Evolutionary conservation across 2,113 vertebrate species (phyloP).

Genomic region (Lepisosteus osseus): DNA sequence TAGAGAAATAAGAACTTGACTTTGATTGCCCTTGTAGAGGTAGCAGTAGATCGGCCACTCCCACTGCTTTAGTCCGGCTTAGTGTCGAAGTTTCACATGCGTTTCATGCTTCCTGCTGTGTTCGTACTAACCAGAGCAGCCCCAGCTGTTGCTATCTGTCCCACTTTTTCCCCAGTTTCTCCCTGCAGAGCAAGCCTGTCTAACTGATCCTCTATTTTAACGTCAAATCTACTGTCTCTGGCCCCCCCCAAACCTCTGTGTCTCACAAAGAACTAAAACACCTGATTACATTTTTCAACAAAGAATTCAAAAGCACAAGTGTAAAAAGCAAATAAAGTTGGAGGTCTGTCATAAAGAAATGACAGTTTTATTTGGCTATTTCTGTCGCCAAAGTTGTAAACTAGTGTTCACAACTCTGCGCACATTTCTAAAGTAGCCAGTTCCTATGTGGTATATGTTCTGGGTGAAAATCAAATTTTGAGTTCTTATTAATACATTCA

Average conservation of each 20-base stretch:
- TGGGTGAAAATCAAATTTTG: too few relatives aligned
- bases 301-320: conserved; percentile 33
- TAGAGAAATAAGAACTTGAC: background rate
- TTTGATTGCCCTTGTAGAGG: background rate
- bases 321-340: background rate
- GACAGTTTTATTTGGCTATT: too few relatives aligned
- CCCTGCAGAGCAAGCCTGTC: conserved; percentile 5
- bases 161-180: conserved; percentile 1
- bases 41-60: conserved; percentile 6
- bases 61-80: conserved; percentile 36
- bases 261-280: background rate
- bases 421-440: too few relatives aligned
- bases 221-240: background rate
- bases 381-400: too few relatives aligned
- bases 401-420: too few relatives aligned
- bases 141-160: conserved; percentile 42
- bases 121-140: conserved; percentile 63
- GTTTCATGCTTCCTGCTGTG: conserved; percentile 76
- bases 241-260: background rate
- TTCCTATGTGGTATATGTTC: too few relatives aligned
- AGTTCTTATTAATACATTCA: too few relatives aligned
- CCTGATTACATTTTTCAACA: conserved; percentile 13
- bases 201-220: background rate
- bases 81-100: conserved; percentile 72
- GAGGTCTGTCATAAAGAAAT: too few relatives aligned